Evolutionary conservation across 1,140 invertebrate genomes (phyloP).

Genomic region (Augochlora pura): DNA sequence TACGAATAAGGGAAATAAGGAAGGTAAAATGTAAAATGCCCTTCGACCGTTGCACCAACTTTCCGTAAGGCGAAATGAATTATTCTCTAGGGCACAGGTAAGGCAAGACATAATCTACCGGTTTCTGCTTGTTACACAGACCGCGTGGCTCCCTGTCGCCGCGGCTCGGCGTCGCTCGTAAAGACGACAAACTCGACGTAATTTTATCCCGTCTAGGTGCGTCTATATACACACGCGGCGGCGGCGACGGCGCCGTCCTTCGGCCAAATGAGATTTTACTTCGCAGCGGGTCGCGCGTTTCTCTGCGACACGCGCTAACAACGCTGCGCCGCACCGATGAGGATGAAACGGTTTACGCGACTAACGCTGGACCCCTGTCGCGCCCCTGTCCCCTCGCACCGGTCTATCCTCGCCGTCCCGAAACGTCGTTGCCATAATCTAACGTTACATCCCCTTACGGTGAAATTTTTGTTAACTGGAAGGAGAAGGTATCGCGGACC

Average conservation of each 20-base stretch:
- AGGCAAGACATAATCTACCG: constrained; percentile 67
- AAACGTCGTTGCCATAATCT: not conserved
- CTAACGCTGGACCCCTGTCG: not conserved
- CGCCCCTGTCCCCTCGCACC: too few species aligned
- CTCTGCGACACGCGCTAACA: constrained; percentile 32
- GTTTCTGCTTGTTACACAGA: constrained; percentile 60
- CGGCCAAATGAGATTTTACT: constrained; percentile 70
- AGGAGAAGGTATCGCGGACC: not conserved
- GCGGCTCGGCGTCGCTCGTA: constrained; percentile 53
- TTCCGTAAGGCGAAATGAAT: constrained; percentile 42
- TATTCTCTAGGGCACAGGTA: constrained; percentile 44
- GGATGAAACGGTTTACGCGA: constrained; percentile 46
- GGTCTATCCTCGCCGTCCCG: not conserved
- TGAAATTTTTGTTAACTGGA: not conserved
- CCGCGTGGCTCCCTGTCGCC: constrained; percentile 55
- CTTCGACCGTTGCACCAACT: too few species aligned
- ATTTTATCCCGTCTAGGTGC: constrained; percentile 65
- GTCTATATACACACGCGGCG: constrained; percentile 26
- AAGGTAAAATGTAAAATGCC: too few species aligned
- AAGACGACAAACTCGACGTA: constrained; percentile 69
- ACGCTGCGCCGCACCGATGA: constrained; percentile 17
- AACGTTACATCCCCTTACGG: not conserved
- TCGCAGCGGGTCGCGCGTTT: constrained; percentile 25
- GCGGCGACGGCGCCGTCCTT: constrained; percentile 45
- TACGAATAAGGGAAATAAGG: too few species aligned